Evolutionary conservation across 2,888 invertebrate genomes (phyloP).

Genomic region (Drosophila imparisetae): DNA sequence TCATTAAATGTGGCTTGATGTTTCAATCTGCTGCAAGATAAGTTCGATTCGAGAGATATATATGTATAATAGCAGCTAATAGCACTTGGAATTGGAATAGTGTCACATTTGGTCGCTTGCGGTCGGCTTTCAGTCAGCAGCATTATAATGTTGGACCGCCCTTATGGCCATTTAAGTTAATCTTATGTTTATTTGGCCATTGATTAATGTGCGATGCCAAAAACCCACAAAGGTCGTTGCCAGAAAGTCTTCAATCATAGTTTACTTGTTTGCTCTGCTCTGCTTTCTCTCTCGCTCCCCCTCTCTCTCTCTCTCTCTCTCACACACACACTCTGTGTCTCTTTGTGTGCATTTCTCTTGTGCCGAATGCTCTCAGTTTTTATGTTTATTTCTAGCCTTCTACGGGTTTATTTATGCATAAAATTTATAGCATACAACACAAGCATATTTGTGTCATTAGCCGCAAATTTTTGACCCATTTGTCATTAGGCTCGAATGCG

Average conservation of each 20-base stretch:
- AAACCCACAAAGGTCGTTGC: slow-evolving; percentile 45
- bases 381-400: slow-evolving; percentile 23
- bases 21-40: neutral
- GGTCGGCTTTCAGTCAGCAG: slow-evolving; percentile 11
- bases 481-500: slow-evolving; percentile 73
- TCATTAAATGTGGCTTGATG: neutral
- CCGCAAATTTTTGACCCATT: slow-evolving; percentile 80
- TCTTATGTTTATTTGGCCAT: slow-evolving; percentile 73
- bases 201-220: slow-evolving; percentile 64
- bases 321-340: neutral
- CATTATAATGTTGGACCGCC: slow-evolving; percentile 27
- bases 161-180: slow-evolving; percentile 71
- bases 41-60: neutral
- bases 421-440: slow-evolving; percentile 69
- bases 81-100: slow-evolving; percentile 9
- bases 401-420: slow-evolving; percentile 72
- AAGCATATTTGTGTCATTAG: slow-evolving; percentile 80
- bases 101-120: neutral
- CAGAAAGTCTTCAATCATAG: slow-evolving; percentile 71
- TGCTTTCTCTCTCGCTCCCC: neutral
- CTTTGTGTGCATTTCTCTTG: neutral
- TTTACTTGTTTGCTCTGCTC: slow-evolving; percentile 36
- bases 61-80: neutral
- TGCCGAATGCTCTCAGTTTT: slow-evolving; percentile 6
- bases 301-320: neutral